Base-by-base conservation (phyloP, 2,888 invertebrate species). In the Notocelia uddmanniana region DNA sequence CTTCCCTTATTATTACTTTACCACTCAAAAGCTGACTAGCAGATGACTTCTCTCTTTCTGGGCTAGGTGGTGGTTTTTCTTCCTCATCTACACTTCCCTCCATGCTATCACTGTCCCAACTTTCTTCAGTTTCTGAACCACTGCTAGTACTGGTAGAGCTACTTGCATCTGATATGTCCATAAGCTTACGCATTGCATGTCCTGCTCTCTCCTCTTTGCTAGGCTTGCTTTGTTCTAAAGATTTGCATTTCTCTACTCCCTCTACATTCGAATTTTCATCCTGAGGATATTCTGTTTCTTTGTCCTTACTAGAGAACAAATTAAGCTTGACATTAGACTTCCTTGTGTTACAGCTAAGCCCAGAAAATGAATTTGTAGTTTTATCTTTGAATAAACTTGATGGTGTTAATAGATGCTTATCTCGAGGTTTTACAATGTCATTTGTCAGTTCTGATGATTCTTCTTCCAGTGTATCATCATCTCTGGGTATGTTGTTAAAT, bases 1-100 rank as follows among this genome's bases (percentile, higher is more conserved):
- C 96, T 85, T 96, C 96, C 74, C 96, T 93, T 66, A 96, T 94
- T 71, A 96, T 96, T 26, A 96, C 95, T 85, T 96, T 96, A 13
- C 96, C 95, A 79, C 95, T 94, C 34, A 94, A 88, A 55, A 95
- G 83, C 76, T 95, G 95, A 54, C 93, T 93, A 72, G 91, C 85
- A 72, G 87, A 83, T 19, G 89, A 80, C 74, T 93, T 93, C 60
- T 93, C 93, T 78, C 91, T 91, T 75, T 92, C 93, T 62, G 92
- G 92, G 77, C 91, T 94, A 57, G 92, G 89, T 72, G 93, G 90
- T 68, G 86, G 85, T 62, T 83, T 89, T 48, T 92, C 91, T 74
- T 86, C 89, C 58, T 94, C 93, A 78, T 90, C 89, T 21, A 87
- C 89, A 82, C 89, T 91, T 45, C 85, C 88, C 67, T 81, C 83